Conservation (phyloP, 2,113 vertebrate species). For the Prionailurus viverrinus region DNA sequence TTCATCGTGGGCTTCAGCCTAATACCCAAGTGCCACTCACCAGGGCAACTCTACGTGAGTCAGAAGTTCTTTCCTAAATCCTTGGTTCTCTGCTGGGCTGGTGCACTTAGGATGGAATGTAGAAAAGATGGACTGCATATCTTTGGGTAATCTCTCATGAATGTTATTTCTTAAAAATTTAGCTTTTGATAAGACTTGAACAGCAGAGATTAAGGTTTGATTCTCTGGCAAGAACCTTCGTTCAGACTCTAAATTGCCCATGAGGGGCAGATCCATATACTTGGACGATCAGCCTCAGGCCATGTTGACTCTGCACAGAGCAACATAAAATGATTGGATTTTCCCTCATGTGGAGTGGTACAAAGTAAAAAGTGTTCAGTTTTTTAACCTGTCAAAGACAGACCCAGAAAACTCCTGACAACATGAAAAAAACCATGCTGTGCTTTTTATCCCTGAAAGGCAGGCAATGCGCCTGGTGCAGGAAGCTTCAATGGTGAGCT, state of each 20-base stretch:
- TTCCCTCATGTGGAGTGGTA: neutral
- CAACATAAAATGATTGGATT: neutral
- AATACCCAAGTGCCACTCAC: no score
- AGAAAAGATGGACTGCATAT: neutral
- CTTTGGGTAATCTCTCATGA: neutral
- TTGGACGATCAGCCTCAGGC: accelerated
- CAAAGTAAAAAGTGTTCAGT: neutral
- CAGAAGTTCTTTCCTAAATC: neutral
- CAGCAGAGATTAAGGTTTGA: neutral
- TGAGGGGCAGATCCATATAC: neutral
- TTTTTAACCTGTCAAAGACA: neutral
- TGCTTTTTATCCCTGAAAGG: neutral
- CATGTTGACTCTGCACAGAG: neutral
- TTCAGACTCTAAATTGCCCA: no score
- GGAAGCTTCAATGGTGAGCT: neutral
- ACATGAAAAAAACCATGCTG: neutral
- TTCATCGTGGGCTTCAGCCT: neutral
- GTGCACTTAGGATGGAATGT: no score
- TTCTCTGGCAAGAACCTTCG: neutral
- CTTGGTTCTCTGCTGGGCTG: neutral
- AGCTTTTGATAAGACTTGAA: neutral
- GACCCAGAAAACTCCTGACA: neutral
- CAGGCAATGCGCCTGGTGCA: neutral
- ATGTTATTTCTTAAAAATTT: neutral
- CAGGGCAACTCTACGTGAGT: accelerated